Conservation (phyloP, 2,888 invertebrate genomes). For the Nomada ferruginata region DNA sequence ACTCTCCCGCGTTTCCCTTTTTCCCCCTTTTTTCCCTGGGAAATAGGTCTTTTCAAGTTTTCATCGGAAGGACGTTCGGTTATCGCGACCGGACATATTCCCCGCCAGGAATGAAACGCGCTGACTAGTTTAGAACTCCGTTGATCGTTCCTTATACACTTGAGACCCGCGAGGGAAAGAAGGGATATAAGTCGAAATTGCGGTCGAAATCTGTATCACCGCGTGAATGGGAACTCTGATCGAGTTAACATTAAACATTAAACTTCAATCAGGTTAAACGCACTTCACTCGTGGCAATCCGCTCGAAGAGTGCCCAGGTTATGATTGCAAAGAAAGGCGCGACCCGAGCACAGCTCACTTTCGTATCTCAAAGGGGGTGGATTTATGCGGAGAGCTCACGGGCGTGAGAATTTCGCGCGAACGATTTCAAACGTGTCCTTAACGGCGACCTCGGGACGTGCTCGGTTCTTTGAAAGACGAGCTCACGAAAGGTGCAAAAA, state of each 20-base stretch:
- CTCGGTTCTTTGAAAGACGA: constrained; percentile 47
- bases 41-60: constrained; percentile 69
- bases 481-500: constrained; percentile 6
- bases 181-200: constrained; percentile 7
- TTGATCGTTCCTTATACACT: constrained; percentile 41
- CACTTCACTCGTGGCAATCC: constrained; percentile 63
- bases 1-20: constrained; percentile 9
- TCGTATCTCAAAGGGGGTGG: constrained; percentile 57
- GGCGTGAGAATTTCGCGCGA: constrained; percentile 64
- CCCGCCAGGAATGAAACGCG: constrained; percentile 60
- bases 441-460: constrained; percentile 45
- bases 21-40: constrained; percentile 36
- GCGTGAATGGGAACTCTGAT: not conserved
- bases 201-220: constrained; percentile 17
- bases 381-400: constrained; percentile 51
- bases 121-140: constrained; percentile 62
- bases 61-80: constrained; percentile 65
- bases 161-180: constrained; percentile 37
- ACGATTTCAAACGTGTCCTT: constrained; percentile 66
- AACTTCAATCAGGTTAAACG: constrained; percentile 63
- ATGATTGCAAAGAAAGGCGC: constrained; percentile 60
- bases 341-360: constrained; percentile 59
- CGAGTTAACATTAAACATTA: not conserved
- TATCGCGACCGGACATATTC: constrained; percentile 68
- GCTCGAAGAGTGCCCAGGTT: constrained; percentile 63